Evolutionary conservation across 2,888 invertebrate species (phyloP), one percentile per base, ranked within the genome.

Genomic region (Drosophila borborema): DNA sequence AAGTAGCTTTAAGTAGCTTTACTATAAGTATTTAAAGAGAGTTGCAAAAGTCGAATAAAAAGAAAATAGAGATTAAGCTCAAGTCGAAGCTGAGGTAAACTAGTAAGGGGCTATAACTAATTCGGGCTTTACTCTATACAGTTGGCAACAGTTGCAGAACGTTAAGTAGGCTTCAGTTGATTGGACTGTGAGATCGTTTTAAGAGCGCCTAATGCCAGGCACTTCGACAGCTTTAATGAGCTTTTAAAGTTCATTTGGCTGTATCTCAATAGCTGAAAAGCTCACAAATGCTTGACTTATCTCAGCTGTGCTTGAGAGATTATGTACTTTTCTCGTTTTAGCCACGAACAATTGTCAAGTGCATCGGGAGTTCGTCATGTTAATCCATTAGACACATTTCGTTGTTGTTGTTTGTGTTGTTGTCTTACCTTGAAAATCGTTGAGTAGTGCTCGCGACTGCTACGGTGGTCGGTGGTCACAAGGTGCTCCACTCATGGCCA

Each of bases 401-500:
- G 51, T 18, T 58, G 31, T n/a, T 56, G 56, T 34, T 54, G 40
- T 48, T 20, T 14, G 8, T 51, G 20, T 51, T 51, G 14, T 51
- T 51, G 89, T 89, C 90, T 86, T 86, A 89, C 90, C 88, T 89
- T 86, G 89, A 86, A 86, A 87, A 89, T 87, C 89, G 80, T 70
- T 69, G 86, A 74, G 77, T 69, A 74, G 63, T 82, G 70, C 66
- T 63, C 65, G 71, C 61, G 63, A 76, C 87, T 85, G 89, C 89
- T 78, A 45, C 78, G 89, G 87, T 80, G 88, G 84, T 86, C 87
- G 89, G 64, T 64, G 81, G 48, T 67, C 59, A 45, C 65, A 45
- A 48, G 46, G 43, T 18, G 36, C 63, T 48, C 53, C 59, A 53
- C 60, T 53, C 46, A 48, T 38, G 46, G 31, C 12, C 55, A 53